Evolutionary conservation across 2,797 vertebrate genomes (phyloP).

Genomic region (Australoheros facetus): DNA sequence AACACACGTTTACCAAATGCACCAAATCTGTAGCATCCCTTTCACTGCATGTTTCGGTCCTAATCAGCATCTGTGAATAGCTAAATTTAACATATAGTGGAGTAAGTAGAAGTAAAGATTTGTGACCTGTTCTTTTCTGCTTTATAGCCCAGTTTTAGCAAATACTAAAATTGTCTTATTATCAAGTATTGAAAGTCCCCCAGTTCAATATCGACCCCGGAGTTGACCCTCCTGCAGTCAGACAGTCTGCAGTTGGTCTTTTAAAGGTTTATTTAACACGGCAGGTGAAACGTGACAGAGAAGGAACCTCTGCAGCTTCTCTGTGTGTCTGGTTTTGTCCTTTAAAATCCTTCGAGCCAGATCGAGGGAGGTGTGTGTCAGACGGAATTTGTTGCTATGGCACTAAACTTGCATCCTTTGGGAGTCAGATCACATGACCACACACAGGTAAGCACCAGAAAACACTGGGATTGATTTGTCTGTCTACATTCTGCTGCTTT

Average conservation of each 20-base stretch:
- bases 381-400: slow-evolving; percentile 31
- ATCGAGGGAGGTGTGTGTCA: neutral
- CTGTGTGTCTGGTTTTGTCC: slow-evolving; percentile 11
- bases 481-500: slow-evolving; percentile 47
- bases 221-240: neutral
- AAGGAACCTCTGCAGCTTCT: neutral
- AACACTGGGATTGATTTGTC: slow-evolving; percentile 16
- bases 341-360: slow-evolving; percentile 17
- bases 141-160: no score
- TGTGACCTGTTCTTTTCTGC: no score
- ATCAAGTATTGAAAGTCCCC: no score
- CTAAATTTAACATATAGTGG: no score
- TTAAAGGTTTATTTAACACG: neutral
- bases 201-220: no score
- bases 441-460: neutral
- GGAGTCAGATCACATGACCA: slow-evolving; percentile 19
- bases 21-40: no score
- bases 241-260: slow-evolving; percentile 1
- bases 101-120: no score
- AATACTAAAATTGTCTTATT: no score
- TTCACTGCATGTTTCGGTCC: no score
- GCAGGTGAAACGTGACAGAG: slow-evolving; percentile 1
- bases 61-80: no score
- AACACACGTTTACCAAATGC: no score
- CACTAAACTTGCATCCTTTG: slow-evolving; percentile 14